Evolutionary conservation across 2,888 invertebrate species (phyloP).

Genomic region (Netelia virgata): DNA sequence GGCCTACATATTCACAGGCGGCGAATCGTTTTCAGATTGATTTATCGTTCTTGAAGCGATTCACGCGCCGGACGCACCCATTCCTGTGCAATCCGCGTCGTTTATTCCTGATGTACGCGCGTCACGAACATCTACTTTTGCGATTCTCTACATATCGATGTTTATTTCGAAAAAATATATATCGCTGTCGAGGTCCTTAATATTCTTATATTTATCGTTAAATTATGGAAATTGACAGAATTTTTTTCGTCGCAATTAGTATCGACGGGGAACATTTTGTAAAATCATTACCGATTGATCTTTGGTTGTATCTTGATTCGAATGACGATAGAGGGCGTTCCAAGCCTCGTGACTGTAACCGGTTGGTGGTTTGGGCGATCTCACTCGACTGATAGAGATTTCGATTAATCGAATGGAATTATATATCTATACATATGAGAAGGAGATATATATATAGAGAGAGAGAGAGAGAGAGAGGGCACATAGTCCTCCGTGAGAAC

Average conservation of each 20-base stretch:
- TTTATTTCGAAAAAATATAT: background rate
- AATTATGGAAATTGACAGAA: too few species aligned
- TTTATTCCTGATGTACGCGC: constrained; percentile 39
- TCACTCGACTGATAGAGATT: background rate
- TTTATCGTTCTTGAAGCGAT: constrained; percentile 76
- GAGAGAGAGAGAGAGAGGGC: background rate
- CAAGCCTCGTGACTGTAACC: background rate
- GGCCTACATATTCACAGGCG: constrained; percentile 30
- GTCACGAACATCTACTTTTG: constrained; percentile 52
- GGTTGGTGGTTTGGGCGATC: background rate
- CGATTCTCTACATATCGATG: constrained; percentile 20
- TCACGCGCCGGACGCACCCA: constrained; percentile 73
- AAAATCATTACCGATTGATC: background rate
- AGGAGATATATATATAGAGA: too few species aligned
- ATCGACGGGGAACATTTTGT: background rate
- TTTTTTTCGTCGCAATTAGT: too few species aligned
- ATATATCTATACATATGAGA: too few species aligned
- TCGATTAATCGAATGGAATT: constrained; percentile 18
- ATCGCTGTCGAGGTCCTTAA: background rate
- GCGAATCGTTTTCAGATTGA: constrained; percentile 78
- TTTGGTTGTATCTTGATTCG: background rate
- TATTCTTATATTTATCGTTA: background rate
- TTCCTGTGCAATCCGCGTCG: constrained; percentile 45
- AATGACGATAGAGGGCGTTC: background rate
- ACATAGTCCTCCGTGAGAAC: constrained; percentile 15